These are phyloP conservation scores for Omphaloscelis lunosa DNA, from an alignment of 2,888 invertebrate genomes.

Conservation along the genomic window DNA sequence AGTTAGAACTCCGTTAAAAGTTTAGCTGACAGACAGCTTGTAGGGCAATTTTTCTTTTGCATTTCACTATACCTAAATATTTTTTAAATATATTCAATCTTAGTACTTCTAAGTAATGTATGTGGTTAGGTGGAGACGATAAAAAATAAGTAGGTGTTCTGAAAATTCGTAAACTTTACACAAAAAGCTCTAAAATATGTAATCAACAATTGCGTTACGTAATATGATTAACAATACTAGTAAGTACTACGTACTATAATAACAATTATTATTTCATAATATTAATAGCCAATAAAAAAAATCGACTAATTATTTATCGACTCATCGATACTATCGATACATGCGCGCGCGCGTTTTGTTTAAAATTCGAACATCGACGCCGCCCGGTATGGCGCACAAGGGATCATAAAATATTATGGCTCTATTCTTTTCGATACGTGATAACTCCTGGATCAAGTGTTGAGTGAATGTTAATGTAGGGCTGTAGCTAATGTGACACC, in stretches of 20 bases:
- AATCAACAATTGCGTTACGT: slow-evolving; percentile 12
- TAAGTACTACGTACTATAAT: slow-evolving; percentile 13
- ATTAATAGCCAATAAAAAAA: slow-evolving; percentile 61
- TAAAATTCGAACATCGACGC: slow-evolving; percentile 87
- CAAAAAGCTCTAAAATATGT: not conserved
- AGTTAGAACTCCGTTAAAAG: slow-evolving; percentile 46
- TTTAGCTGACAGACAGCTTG: slow-evolving; percentile 30
- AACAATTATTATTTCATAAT: slow-evolving; percentile 52
- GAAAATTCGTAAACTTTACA: not conserved
- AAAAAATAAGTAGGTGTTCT: not conserved
- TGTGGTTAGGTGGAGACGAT: not conserved
- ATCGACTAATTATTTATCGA: slow-evolving; percentile 70
- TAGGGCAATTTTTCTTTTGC: slow-evolving; percentile 32
- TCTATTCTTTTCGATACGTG: slow-evolving; percentile 91
- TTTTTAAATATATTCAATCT: not conserved
- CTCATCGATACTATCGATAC: slow-evolving; percentile 72
- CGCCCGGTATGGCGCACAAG: slow-evolving; percentile 89
- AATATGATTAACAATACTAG: slow-evolving; percentile 15
- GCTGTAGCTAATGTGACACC: slow-evolving; percentile 83
- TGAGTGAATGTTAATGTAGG: slow-evolving; percentile 89
- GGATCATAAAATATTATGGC: slow-evolving; percentile 89
- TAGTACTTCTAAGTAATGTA: not conserved
- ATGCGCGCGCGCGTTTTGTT: slow-evolving; percentile 80
- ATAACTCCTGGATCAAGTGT: slow-evolving; percentile 87
- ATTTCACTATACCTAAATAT: slow-evolving; percentile 13